A percentile compares a stretch with the other conserved stretches of the same genome.
Evolutionary conservation across 1,140 invertebrate genomes (phyloP).

Genomic region (Aphidius gifuensis): DNA sequence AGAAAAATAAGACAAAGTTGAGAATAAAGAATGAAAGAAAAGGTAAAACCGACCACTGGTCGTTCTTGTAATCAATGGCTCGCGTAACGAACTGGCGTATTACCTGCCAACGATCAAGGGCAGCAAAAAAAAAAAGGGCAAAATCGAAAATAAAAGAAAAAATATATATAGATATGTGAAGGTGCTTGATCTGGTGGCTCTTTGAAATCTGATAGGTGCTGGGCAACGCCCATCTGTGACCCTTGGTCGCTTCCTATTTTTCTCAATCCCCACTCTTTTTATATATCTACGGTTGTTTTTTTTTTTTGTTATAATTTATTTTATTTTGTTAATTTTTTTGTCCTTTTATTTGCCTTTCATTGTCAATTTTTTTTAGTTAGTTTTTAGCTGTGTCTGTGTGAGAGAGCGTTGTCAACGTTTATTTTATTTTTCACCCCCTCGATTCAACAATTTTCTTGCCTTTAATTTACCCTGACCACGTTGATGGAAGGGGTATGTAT

Average conservation of each 20-base stretch:
- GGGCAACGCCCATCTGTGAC: constrained; percentile 40
- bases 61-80: constrained; percentile 32
- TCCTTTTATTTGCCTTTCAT: no score
- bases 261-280: constrained; percentile 1
- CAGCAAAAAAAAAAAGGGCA: constrained; percentile 10
- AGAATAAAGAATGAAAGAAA: no score
- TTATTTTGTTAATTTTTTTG: no score
- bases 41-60: constrained; percentile 6
- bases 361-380: no score
- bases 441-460: constrained; percentile 9
- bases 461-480: constrained; percentile 19
- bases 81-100: constrained; percentile 37
- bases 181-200: constrained; percentile 33
- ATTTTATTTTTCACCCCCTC: no score
- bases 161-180: constrained; percentile 20
- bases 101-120: constrained; percentile 36
- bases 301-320: background rate
- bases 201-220: constrained; percentile 43
- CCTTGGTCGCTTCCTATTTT: constrained; percentile 23
- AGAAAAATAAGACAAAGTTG: no score
- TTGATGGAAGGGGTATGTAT: constrained; percentile 34
- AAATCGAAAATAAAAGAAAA: background rate
- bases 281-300: background rate
- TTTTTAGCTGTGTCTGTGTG: no score
- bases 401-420: no score